Percentiles rank a stretch among this genome's conserved stretches.
phyloP scores from a whole-genome alignment of 2,888 invertebrate genomes.

The Meiosimyza decipiens region DNA sequence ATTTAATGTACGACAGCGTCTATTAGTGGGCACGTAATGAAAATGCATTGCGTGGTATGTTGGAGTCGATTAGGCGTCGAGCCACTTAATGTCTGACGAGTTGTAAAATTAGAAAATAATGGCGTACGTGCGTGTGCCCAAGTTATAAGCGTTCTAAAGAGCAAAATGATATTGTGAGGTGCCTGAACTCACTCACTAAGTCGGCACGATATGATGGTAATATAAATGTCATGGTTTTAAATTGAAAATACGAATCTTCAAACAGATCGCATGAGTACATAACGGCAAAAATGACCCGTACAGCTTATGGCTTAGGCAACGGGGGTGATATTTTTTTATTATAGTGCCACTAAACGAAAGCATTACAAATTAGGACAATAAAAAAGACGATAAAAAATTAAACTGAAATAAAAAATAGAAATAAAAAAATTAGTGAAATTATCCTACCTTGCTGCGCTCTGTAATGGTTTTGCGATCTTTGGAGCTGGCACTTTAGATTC shows the following conservation, averaged over 20 bases:
- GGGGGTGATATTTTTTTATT: not conserved
- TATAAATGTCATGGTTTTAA: not conserved
- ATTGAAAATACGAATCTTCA: not conserved
- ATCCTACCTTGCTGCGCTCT: slow-evolving; percentile 49
- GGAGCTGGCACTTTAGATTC: slow-evolving; percentile 49
- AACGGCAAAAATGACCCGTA: not conserved
- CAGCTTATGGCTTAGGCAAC: not conserved
- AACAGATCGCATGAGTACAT: not conserved
- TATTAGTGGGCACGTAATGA: not conserved
- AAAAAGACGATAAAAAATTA: slow-evolving; percentile 4
- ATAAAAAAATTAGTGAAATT: slow-evolving; percentile 24
- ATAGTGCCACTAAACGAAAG: not conserved
- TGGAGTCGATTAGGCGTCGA: not conserved
- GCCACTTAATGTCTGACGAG: not conserved
- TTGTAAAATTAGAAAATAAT: slow-evolving; percentile 5
- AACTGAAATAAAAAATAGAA: slow-evolving; percentile 23
- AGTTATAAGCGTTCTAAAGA: not conserved
- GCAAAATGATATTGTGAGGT: slow-evolving; percentile 2
- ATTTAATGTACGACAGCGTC: too few species aligned
- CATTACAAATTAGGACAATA: not conserved
- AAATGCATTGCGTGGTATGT: slow-evolving; percentile 1
- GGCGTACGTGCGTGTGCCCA: not conserved
- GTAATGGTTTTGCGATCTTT: slow-evolving; percentile 43
- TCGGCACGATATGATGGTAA: not conserved
- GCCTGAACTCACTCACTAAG: not conserved